Evolutionary conservation across 2,888 invertebrate species (phyloP).

Genomic region (Serripes groenlandicus): DNA sequence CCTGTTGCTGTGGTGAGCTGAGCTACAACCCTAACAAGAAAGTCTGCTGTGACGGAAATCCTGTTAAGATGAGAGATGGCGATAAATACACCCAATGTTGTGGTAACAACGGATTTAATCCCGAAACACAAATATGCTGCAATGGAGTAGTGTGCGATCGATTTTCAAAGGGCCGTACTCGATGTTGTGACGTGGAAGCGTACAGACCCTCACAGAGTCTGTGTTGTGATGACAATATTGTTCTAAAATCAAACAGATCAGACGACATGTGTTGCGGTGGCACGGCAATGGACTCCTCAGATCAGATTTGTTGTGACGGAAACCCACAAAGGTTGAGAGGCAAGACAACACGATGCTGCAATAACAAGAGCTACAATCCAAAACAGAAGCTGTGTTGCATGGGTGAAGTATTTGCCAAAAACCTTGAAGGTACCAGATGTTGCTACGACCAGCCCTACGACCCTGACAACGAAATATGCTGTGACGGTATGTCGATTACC

Average conservation of each 20-base stretch:
- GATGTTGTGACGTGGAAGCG: conserved; percentile 41
- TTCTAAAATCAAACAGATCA: conserved; percentile 30
- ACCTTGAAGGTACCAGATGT: conserved; percentile 45
- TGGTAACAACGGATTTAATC: conserved; percentile 38
- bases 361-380: conserved; percentile 53
- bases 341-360: conserved; percentile 48
- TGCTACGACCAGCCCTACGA: conserved; percentile 43
- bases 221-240: conserved; percentile 49
- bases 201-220: conserved; percentile 38
- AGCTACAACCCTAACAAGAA: conserved; percentile 45
- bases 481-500: conserved; percentile 37
- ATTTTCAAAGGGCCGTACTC: conserved; percentile 13
- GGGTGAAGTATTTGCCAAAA: conserved; percentile 23
- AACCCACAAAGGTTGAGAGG: conserved; percentile 37
- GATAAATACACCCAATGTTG: conserved; percentile 20
- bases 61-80: not conserved
- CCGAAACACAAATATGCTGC: conserved; percentile 47
- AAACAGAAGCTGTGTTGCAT: conserved; percentile 44
- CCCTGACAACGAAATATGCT: conserved; percentile 42
- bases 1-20: conserved; percentile 48
- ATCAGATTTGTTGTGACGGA: conserved; percentile 38
- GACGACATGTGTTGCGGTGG: conserved; percentile 57
- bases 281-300: conserved; percentile 35
- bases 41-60: conserved; percentile 49
- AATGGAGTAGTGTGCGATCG: conserved; percentile 35